phyloP scores from a whole-genome alignment of 53 echinoderm and acorn worm genomes.

The Luidia sarsii region DNA sequence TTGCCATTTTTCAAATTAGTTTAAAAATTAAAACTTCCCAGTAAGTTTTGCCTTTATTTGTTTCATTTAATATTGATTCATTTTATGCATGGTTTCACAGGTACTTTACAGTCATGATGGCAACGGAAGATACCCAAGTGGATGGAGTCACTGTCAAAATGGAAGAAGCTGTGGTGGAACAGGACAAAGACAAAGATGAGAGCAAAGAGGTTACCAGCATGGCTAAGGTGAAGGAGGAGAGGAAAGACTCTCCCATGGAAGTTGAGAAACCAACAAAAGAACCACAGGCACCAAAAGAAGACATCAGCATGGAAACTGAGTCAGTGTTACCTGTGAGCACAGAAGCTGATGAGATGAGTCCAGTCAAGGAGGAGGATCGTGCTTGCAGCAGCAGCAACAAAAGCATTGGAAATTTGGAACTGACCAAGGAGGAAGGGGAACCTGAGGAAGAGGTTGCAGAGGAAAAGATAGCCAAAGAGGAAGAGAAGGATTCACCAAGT shows the following conservation, averaged over 20 bases:
- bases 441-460: not conserved
- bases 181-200: not conserved
- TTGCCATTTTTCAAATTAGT: too few relatives aligned
- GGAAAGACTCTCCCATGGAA: not conserved
- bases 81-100: too few relatives aligned
- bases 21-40: too few relatives aligned
- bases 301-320: constrained; percentile 32
- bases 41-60: too few relatives aligned
- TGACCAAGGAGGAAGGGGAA: not conserved
- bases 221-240: constrained; percentile 6
- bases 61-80: too few relatives aligned
- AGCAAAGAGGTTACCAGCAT: not conserved
- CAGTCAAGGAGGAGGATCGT: too few relatives aligned
- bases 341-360: not conserved
- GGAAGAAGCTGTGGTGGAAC: not conserved
- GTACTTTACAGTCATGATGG: too few relatives aligned
- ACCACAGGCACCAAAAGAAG: not conserved
- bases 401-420: constrained; percentile 9
- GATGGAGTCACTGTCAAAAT: constrained; percentile 6
- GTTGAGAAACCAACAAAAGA: constrained; percentile 1
- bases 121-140: not conserved
- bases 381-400: too few relatives aligned
- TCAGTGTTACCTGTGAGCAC: not conserved
- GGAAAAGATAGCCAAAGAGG: not conserved
- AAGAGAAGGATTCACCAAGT: not conserved